Evolutionary conservation across 2,888 invertebrate species (phyloP).

Genomic region (Eremobia ochroleuca): DNA sequence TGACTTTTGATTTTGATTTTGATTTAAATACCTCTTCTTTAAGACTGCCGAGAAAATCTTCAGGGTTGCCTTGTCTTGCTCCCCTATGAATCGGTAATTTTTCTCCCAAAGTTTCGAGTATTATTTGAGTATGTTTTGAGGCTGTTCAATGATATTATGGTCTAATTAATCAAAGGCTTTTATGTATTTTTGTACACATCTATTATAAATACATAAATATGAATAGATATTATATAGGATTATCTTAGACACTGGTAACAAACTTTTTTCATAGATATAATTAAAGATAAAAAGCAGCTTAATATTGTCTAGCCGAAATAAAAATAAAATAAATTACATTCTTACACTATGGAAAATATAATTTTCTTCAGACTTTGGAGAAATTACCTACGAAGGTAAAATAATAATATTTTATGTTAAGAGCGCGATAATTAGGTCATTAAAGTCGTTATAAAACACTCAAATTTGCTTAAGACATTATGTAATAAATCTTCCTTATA

Average conservation of each 20-base stretch:
- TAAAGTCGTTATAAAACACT: background rate
- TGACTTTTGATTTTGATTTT: no score
- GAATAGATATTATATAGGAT: background rate
- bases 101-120: background rate
- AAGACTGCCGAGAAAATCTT: background rate
- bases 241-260: background rate
- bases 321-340: background rate
- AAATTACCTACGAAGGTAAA: background rate
- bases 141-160: background rate
- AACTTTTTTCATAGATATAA: background rate
- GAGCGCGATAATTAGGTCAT: background rate
- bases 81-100: background rate
- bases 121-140: background rate
- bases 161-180: background rate
- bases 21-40: no score
- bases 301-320: background rate
- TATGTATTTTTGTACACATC: no score
- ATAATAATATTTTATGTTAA: background rate
- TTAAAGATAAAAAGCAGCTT: background rate
- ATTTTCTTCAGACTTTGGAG: background rate
- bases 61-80: background rate
- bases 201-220: no score
- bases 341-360: background rate
- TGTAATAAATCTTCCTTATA: slow-evolving; percentile 19
- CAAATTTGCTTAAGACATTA: slow-evolving; percentile 6